Base-by-base conservation (phyloP, 2,888 invertebrate genomes). In the Chamaedrilus cognettii region DNA sequence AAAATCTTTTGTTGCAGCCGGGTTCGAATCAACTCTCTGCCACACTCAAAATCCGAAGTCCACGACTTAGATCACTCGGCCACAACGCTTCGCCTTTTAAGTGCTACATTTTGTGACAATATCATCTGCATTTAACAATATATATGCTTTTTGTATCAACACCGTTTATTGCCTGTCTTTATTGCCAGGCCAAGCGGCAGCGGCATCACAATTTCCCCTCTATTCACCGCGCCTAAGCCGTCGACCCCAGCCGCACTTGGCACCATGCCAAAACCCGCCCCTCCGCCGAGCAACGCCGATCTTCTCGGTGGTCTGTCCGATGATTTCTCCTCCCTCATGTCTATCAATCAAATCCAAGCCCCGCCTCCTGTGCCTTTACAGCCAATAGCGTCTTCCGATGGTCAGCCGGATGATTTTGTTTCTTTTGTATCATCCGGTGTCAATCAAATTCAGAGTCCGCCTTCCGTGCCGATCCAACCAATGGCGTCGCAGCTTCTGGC, bases 281-380 rank as follows among this genome's bases (percentile, higher is more conserved):
- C 57, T 11, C 19, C 64, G 3, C 5, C 26, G 34, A 64, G 32
- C 57, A 64, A 64, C 23, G 57, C 57, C 34, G 64, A 64, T 35
- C 64, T 64, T 2, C 42, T 64, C 15, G n/a, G 56, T 7, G 57
- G 35, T 26, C 57, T 64, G 26, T 31, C 51, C 28, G 51, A 55
- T 28, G 33, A n/a, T 34, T 1, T 4, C n/a, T 50, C 34, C 49
- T 50, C 30, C 23, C 15, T 52, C 7, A 26, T 55, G 26, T 5
- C 59, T 33, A 31, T 32, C 28, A 26, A 28, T 3, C 23, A 33
- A 23, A 28, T 32, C 7, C n/a, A 28, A 35, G 58, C 42, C 49
- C 50, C 30, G 32, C 50, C 26, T 34, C 26, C 55, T 19, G 42
- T 35, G 30, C 26, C 30, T 28, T 50, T 61, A n/a, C n/a, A n/a